phyloP scores from a whole-genome alignment of 2,113 vertebrate genomes.

The Benitochromis conjunctus region DNA sequence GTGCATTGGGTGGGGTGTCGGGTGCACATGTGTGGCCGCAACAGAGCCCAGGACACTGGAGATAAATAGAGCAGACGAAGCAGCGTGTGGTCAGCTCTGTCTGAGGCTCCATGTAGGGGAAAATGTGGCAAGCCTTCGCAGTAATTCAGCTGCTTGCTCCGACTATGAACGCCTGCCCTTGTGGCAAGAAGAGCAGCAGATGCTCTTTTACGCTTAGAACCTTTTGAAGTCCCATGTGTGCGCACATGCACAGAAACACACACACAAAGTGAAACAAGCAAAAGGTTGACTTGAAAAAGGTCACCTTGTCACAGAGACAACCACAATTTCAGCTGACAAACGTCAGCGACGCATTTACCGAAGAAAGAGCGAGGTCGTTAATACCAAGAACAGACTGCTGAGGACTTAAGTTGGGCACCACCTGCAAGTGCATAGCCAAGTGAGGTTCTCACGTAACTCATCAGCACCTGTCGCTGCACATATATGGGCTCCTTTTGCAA shows the following conservation, averaged over 20 bases:
- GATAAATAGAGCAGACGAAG: not conserved
- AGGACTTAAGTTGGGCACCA: not conserved
- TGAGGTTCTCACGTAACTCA: not conserved
- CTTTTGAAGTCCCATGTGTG: conserved; percentile 27
- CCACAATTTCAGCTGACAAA: conserved; percentile 9
- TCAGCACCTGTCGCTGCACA: not conserved
- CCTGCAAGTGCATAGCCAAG: not conserved
- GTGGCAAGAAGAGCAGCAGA: conserved; percentile 34
- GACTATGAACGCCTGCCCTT: not conserved
- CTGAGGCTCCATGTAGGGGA: not conserved
- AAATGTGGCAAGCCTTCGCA: conserved; percentile 11
- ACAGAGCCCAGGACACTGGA: not conserved
- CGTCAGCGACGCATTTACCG: conserved; percentile 4
- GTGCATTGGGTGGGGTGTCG: not conserved
- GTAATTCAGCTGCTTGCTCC: not conserved
- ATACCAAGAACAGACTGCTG: not conserved
- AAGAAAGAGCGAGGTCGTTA: not conserved
- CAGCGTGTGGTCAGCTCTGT: conserved; percentile 15
- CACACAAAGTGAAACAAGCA: conserved; percentile 9
- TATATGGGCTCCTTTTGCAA: not conserved
- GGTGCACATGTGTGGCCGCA: not conserved
- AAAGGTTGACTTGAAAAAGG: conserved; percentile 31
- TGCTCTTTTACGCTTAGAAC: conserved; percentile 23
- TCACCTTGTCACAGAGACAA: conserved; percentile 5
- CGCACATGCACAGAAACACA: not conserved